A percentile compares a stretch with the other conserved stretches of the same genome.
Evolutionary conservation across 2,797 vertebrate genomes (phyloP).

Genomic region (Carapus acus): DNA sequence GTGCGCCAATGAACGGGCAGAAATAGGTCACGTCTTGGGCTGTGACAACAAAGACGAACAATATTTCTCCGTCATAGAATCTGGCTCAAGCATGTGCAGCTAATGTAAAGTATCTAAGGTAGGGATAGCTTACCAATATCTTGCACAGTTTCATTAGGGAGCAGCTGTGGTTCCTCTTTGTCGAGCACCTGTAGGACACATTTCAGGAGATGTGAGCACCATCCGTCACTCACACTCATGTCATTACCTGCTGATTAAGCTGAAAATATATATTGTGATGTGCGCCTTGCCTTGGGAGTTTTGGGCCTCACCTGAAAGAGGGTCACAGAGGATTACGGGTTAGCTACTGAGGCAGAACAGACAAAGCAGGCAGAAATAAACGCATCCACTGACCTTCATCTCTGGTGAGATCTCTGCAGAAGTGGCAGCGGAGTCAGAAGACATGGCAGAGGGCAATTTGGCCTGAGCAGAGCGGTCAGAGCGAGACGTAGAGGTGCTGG

Average conservation of each 20-base stretch:
- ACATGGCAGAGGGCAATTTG: slow-evolving; percentile 77
- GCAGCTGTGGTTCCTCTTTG: slow-evolving; percentile 86
- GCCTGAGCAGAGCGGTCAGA: slow-evolving; percentile 83
- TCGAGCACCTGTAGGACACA: slow-evolving; percentile 70
- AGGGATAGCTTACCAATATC: slow-evolving; percentile 73
- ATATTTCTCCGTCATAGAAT: too few relatives aligned
- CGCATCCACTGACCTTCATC: slow-evolving; percentile 73
- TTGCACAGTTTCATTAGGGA: slow-evolving; percentile 89
- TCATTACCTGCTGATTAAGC: too few relatives aligned
- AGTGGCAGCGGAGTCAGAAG: slow-evolving; percentile 80
- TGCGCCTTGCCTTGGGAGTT: slow-evolving; percentile 59
- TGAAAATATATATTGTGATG: background rate
- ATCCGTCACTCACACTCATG: too few relatives aligned
- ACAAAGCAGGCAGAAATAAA: slow-evolving; percentile 1
- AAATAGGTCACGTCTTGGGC: slow-evolving; percentile 95
- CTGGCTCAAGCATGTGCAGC: too few relatives aligned
- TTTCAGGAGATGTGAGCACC: too few relatives aligned
- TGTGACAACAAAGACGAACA: slow-evolving; percentile 45
- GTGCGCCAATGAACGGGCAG: slow-evolving; percentile 90
- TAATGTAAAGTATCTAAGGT: too few relatives aligned
- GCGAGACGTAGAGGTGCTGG: slow-evolving; percentile 83
- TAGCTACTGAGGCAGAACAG: background rate
- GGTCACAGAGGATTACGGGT: slow-evolving; percentile 22
- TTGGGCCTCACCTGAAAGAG: slow-evolving; percentile 62
- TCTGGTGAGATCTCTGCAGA: slow-evolving; percentile 85